Conservation (phyloP, 2,797 vertebrate species). For the Salmo trutta region DNA sequence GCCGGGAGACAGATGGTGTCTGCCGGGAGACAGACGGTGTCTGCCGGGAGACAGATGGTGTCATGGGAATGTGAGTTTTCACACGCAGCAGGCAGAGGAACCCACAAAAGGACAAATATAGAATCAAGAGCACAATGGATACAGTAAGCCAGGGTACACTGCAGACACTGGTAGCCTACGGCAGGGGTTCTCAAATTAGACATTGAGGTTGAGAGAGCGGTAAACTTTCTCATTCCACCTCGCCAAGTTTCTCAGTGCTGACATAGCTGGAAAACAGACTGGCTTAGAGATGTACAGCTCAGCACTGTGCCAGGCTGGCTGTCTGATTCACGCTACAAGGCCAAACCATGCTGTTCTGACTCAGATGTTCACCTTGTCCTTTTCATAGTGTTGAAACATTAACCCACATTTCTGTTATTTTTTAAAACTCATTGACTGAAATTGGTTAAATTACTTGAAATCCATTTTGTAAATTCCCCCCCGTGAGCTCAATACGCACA, state of each 20-base stretch:
- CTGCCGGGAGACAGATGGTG: too few relatives aligned
- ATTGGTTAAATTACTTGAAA: too few relatives aligned
- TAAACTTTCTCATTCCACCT: constrained; percentile 87
- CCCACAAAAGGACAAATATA: background rate
- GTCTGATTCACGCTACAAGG: background rate
- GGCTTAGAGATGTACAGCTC: constrained; percentile 25
- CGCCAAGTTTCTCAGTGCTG: constrained; percentile 83
- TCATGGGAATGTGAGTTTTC: background rate
- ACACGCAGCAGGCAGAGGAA: background rate
- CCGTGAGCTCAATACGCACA: too few relatives aligned
- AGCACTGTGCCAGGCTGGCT: background rate
- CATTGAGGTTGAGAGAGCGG: constrained; percentile 54
- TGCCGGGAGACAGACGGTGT: too few relatives aligned
- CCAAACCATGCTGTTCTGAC: too few relatives aligned
- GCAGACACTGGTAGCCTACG: background rate
- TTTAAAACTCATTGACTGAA: too few relatives aligned
- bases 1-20: too few relatives aligned
- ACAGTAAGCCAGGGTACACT: background rate
- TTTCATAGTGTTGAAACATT: too few relatives aligned
- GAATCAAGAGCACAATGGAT: background rate
- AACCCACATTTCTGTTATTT: too few relatives aligned
- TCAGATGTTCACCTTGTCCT: too few relatives aligned
- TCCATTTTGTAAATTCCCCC: too few relatives aligned
- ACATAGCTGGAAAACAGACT: constrained; percentile 85
- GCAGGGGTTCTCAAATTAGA: background rate